Evolutionary conservation across 2,888 invertebrate genomes (phyloP), one percentile per base, ranked within the genome.

Genomic region (Dyspetes luteomarginatus): DNA sequence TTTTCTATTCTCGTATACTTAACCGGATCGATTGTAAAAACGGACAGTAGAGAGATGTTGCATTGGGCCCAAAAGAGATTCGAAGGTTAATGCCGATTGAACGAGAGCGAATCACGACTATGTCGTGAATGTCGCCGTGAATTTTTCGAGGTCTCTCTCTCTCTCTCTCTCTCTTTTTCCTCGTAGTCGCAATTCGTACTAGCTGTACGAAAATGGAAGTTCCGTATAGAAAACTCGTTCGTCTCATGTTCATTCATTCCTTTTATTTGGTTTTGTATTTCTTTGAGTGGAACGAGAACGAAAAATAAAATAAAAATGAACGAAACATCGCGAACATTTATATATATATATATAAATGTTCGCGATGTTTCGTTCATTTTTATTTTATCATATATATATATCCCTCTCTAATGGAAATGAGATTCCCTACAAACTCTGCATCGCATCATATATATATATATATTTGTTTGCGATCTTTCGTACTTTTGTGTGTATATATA

Each of bases 41-140:
- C 69, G 41, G 36, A 52, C 67, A 52, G 71, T 30, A 17, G 22
- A 41, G 58, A 65, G 75, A 55, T 75, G 71, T 52, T 62, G 28
- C 50, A n/a, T 50, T 60, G 65, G 45, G 15, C 48, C 45, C 22
- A 62, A 67, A 55, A 69, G 26, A 67, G 19, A 67, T 65, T 76
- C 76, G 78, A 83, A 81, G 83, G 81, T 81, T 69, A 83, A 79
- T 81, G 81, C 81, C 81, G 78, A 78, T 78, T 69, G 19, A 79
- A 79, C 65, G 73, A 77, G 64, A 83, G 30, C 43, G 67, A 78
- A 76, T 77, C 64, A 26, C 52, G 41, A 52, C 69, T 36, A 60
- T 65, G 69, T 43, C 43, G 50, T 36, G 60, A 79, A 75, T 74
- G 74, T 65, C 50, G 65, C 30, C 43, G 52, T 24, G 19, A 30